phyloP scores from a whole-genome alignment of 2,797 vertebrate species.

The Clarias platycephalus region DNA sequence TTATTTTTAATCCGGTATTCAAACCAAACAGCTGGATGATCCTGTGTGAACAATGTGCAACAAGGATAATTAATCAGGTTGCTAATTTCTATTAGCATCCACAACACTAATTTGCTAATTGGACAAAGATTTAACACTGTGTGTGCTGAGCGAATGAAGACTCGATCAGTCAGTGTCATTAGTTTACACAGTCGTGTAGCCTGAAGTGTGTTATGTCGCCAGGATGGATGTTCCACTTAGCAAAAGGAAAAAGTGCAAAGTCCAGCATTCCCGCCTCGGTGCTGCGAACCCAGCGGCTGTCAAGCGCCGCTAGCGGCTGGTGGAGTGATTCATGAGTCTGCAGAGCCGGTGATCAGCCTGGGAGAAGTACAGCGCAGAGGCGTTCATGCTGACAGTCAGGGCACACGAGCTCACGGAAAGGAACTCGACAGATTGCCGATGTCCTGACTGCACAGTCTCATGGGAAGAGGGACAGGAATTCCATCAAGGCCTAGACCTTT shows the following conservation, averaged over 20 bases:
- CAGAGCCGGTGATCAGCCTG: neutral
- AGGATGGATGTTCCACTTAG: constrained; percentile 29
- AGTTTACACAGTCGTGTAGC: neutral
- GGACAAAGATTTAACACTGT: neutral
- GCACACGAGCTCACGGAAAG: neutral
- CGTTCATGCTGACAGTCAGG: neutral
- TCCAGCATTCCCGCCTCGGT: constrained; percentile 5
- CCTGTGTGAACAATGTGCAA: neutral
- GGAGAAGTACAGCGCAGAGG: neutral
- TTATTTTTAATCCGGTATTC: neutral
- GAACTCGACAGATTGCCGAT: constrained; percentile 11
- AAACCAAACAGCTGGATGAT: neutral
- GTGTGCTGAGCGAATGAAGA: neutral
- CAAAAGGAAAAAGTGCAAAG: constrained; percentile 23
- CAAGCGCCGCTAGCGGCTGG: neutral
- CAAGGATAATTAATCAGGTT: neutral
- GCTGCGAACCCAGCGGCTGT: neutral
- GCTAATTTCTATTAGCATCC: neutral
- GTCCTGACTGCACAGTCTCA: neutral
- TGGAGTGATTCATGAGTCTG: constrained; percentile 27
- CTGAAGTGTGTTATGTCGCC: neutral
- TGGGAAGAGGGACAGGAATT: constrained; percentile 6
- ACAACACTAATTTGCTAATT: neutral
- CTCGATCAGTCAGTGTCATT: neutral
- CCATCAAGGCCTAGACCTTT: neutral